Percentiles rank a stretch among this genome's conserved stretches.
phyloP scores from a whole-genome alignment of 1,140 invertebrate genomes.

The Pseudachorutes palmiensis region DNA sequence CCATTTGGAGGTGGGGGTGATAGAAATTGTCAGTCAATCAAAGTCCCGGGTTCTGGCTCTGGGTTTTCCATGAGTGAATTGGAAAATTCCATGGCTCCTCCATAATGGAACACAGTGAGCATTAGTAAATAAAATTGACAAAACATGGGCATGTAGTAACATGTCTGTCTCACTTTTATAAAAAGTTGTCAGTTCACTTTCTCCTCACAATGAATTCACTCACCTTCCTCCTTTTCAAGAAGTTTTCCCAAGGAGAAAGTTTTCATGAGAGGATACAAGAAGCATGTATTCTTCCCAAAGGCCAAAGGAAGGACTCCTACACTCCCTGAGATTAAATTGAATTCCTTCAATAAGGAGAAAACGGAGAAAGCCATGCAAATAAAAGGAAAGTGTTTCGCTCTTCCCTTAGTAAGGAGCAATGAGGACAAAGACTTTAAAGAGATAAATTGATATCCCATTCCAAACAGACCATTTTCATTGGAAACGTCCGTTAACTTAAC shows the following conservation, averaged over 20 bases:
- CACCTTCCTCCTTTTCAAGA: neutral
- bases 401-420: neutral
- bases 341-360: neutral
- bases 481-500: neutral
- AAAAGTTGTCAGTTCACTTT: conserved; percentile 5
- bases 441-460: neutral
- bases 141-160: neutral
- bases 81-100: neutral
- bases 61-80: conserved; percentile 9
- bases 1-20: no score
- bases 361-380: neutral
- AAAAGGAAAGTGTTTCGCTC: neutral
- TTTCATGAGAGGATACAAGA: neutral
- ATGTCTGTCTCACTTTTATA: neutral
- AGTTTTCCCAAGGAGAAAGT: neutral
- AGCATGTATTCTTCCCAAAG: neutral
- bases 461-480: neutral
- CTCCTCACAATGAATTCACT: neutral
- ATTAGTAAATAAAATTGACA: conserved; percentile 3
- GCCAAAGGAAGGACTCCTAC: neutral
- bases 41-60: neutral
- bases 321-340: neutral
- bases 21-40: neutral
- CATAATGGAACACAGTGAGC: conserved; percentile 8
- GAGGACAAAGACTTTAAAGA: neutral